Evolutionary conservation across 2,888 invertebrate species (phyloP).

Genomic region (Diaphora mendica): DNA sequence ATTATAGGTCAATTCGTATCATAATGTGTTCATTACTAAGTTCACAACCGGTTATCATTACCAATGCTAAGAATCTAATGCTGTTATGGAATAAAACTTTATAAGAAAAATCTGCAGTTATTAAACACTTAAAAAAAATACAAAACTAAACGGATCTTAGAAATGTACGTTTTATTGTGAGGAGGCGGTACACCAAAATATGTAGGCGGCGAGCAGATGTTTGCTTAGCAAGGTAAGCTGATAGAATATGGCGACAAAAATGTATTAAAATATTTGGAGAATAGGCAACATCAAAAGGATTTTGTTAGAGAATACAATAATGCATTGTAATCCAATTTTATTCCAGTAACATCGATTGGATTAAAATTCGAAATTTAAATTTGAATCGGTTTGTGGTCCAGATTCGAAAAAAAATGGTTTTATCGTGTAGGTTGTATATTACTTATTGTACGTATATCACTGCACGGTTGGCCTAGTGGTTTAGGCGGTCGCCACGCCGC

Average conservation of each 20-base stretch:
- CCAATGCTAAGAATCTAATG: conserved; percentile 17
- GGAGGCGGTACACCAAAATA: conserved; percentile 53
- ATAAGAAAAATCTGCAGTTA: conserved; percentile 16
- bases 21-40: not conserved
- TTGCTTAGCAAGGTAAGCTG: conserved; percentile 61
- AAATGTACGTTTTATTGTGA: conserved; percentile 46
- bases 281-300: conserved; percentile 42
- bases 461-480: no score
- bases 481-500: no score
- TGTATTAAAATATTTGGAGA: conserved; percentile 69
- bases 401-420: not conserved
- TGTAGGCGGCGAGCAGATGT: conserved; percentile 71
- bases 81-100: conserved; percentile 19
- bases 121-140: conserved; percentile 31
- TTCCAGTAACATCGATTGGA: conserved; percentile 31
- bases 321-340: conserved; percentile 72
- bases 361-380: conserved; percentile 9
- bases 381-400: not conserved
- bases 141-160: conserved; percentile 31
- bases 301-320: conserved; percentile 56
- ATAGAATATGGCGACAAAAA: conserved; percentile 56
- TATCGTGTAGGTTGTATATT: not conserved
- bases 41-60: not conserved
- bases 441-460: no score
- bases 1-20: not conserved